Percentiles rank a stretch among this genome's conserved stretches.
phyloP scores from a whole-genome alignment of 2,888 invertebrate species.

The Latrodectus elegans region DNA sequence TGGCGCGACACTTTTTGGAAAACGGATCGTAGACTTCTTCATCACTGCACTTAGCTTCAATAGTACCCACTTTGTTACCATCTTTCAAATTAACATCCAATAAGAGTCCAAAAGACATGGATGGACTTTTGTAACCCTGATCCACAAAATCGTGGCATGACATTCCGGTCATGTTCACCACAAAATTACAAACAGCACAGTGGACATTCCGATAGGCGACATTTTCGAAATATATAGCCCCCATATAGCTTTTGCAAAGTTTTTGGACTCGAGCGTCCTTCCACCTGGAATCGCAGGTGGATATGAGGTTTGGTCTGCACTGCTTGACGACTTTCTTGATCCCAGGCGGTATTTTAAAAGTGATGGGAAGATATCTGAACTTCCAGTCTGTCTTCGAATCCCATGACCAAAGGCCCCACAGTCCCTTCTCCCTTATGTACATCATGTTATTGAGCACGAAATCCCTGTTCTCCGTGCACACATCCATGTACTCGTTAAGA shows the following conservation, averaged over 20 bases:
- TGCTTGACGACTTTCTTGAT: slow-evolving; percentile 19
- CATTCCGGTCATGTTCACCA: slow-evolving; percentile 57
- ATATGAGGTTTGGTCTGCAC: slow-evolving; percentile 70
- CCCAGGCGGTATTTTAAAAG: slow-evolving; percentile 17
- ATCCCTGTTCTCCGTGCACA: slow-evolving; percentile 39
- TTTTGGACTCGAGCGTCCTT: slow-evolving; percentile 73
- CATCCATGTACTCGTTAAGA: slow-evolving; percentile 17
- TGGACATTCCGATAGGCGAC: slow-evolving; percentile 76
- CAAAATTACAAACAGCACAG: slow-evolving; percentile 77
- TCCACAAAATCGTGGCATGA: slow-evolving; percentile 41
- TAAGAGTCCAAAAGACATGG: slow-evolving; percentile 49
- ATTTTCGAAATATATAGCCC: slow-evolving; percentile 74
- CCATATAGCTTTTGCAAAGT: slow-evolving; percentile 76
- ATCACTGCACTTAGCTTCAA: slow-evolving; percentile 20
- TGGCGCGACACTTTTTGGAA: slow-evolving; percentile 51
- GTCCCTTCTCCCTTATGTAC: slow-evolving; percentile 52
- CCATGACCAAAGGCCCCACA: slow-evolving; percentile 61
- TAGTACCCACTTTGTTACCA: slow-evolving; percentile 41
- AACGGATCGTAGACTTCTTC: slow-evolving; percentile 54
- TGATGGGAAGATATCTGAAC: slow-evolving; percentile 38
- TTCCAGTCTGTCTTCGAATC: slow-evolving; percentile 50
- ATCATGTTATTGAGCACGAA: slow-evolving; percentile 64
- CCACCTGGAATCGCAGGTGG: slow-evolving; percentile 75
- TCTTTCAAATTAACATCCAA: slow-evolving; percentile 44
- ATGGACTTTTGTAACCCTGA: slow-evolving; percentile 29